phyloP scores from a whole-genome alignment of 2,113 vertebrate species.

The Nothobranchius kuhntae region DNA sequence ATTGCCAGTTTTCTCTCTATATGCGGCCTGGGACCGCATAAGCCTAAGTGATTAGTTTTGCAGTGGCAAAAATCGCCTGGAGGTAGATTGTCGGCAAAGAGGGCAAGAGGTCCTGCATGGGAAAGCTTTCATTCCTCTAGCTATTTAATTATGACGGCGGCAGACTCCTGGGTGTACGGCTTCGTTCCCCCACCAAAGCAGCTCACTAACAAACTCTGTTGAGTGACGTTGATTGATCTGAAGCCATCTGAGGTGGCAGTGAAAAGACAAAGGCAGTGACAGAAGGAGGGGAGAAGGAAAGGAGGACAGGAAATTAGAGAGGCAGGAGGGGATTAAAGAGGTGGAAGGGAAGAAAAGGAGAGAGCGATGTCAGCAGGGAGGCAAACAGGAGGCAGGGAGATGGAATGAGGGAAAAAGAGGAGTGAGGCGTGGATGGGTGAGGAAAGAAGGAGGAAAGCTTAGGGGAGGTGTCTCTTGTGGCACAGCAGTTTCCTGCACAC shows the following conservation, averaged over 20 bases:
- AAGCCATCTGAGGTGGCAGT: conserved; percentile 52
- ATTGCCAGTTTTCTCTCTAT: conserved; percentile 37
- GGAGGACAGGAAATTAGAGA: neutral
- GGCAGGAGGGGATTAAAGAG: neutral
- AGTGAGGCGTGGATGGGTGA: conserved; percentile 32
- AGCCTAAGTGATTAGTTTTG: conserved; percentile 70
- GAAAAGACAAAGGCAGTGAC: conserved; percentile 58
- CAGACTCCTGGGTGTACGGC: conserved; percentile 47
- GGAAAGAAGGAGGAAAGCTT: conserved; percentile 3
- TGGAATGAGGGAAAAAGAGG: conserved; percentile 44
- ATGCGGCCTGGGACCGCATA: conserved; percentile 43
- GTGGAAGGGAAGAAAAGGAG: conserved; percentile 8
- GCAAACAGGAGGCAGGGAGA: conserved; percentile 15
- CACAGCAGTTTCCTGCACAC: conserved; percentile 44
- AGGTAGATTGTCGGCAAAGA: conserved; percentile 50
- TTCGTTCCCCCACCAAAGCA: conserved; percentile 48
- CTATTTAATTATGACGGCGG: conserved; percentile 70
- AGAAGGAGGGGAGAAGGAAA: conserved; percentile 21
- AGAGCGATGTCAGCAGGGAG: conserved; percentile 28
- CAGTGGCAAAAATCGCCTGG: conserved; percentile 41
- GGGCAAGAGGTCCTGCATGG: conserved; percentile 41
- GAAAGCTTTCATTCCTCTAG: conserved; percentile 60
- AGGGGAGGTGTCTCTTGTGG: conserved; percentile 33
- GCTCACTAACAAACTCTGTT: conserved; percentile 65
- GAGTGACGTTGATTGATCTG: conserved; percentile 71